Percentiles rank a stretch among this genome's conserved stretches.
phyloP scores from a whole-genome alignment of 2,113 vertebrate species.

The Ursus arctos region DNA sequence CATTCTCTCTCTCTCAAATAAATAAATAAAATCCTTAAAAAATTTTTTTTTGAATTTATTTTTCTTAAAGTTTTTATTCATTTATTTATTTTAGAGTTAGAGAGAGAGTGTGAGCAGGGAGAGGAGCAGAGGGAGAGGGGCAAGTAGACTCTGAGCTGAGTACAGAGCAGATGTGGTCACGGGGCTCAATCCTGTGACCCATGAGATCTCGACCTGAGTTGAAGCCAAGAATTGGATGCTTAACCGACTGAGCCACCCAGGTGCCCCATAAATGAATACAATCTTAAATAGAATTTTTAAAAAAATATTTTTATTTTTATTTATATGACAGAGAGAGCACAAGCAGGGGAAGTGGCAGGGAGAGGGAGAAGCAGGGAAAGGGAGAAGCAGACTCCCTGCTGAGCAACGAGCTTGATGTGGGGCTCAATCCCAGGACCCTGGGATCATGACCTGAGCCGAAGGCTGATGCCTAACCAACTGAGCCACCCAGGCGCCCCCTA shows the following conservation, averaged over 20 bases:
- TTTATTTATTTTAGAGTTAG: neutral
- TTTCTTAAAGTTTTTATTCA: neutral
- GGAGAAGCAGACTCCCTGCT: too few relatives aligned
- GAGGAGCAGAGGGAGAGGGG: neutral
- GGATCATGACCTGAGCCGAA: neutral
- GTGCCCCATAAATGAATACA: neutral
- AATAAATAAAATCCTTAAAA: too few relatives aligned
- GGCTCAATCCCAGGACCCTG: neutral
- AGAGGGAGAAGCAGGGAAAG: too few relatives aligned
- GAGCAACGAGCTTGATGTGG: too few relatives aligned
- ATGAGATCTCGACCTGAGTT: neutral
- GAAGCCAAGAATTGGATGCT: neutral
- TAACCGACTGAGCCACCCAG: neutral
- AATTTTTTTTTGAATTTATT: neutral
- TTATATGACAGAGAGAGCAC: too few relatives aligned
- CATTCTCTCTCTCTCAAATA: neutral
- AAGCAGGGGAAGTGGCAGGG: too few relatives aligned
- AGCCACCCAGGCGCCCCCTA: neutral
- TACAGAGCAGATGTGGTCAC: too few relatives aligned
- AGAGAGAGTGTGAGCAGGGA: neutral
- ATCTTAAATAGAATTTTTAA: neutral
- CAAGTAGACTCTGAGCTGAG: neutral
- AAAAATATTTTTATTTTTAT: too few relatives aligned
- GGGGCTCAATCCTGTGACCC: neutral
- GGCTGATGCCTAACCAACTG: neutral